Evolutionary conservation across 2,888 invertebrate genomes (phyloP), one percentile per base, ranked within the genome.

Genomic region (Caenorhabditis japonica): DNA sequence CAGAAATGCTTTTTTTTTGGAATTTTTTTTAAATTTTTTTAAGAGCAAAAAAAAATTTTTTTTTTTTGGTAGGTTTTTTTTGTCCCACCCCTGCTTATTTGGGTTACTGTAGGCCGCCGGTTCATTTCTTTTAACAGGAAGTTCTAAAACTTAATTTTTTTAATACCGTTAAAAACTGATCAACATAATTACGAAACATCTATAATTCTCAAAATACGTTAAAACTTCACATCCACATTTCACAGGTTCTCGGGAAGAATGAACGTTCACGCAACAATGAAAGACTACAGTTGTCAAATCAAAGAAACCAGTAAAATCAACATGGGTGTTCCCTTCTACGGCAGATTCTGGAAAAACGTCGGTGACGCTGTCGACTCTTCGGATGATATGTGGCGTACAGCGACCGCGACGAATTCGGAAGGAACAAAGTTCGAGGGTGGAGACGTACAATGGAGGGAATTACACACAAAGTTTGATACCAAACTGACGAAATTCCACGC

Each of bases 321-420:
- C 68, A 82, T 86, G 83, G 86, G 86, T 7, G 66, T 86, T 1
- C 85, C 86, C 7, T 86, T 86, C 78, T 86, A 86, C 51, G 87
- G 87, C 5, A 58, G 86, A 2, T 87, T 73, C 60, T 86, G 86
- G 86, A 68, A 80, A 23, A 84, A 84, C 44, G 86, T 86, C 1
- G 84, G 84, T 2, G 80, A 82, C 39, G 76, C 86, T n/a, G 80
- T 84, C 15, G 85, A 87, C 43, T 56, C 77, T 4, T 56, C 72
- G 1, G 86, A 86, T 64, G 79, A 80, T 33, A 86, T 87, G 87
- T 87, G 86, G 87, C 64, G 86, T 33, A 79, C 75, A 15, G 84
- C 84, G n/a, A 73, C 71, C 5, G 70, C 83, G 5, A 76, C 76
- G 27, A 76, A 77, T 15, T 36, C 49, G 7, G 78, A 80, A 44